Base-by-base conservation (phyloP, 2,113 vertebrate genomes). In the Aleadryas rufinucha region DNA sequence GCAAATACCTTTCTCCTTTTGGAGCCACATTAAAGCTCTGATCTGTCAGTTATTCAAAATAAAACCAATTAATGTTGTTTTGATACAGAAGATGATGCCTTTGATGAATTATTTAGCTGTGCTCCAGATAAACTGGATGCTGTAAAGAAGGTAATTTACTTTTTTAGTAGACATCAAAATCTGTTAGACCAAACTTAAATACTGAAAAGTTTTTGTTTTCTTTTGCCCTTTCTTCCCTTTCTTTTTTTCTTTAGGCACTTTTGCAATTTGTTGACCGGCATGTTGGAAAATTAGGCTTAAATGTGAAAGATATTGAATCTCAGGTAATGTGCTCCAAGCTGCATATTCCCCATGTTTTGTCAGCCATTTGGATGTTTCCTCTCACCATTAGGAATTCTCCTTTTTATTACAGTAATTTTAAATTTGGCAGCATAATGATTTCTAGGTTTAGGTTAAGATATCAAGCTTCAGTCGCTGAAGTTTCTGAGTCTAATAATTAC, bases 201-300 rank as follows among this genome's bases (percentile, higher is more conserved):
- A 69, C 54, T 56, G 35, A 60, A 74, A 57, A 47, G 2, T 50
- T 33, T 1, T n/a, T n/a, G 78, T 54, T 80, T 69, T 39, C 15
- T 65, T 76, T 24, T 24, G 8, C 23, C 9, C 7, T 86, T 52
- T 52, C 8, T 22, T 52, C 30, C 24, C 72, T 21, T 66, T 82
- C 22, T 84, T 24, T 92, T 91, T 87, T 87, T 54, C 90, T 96
- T 69, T 56, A 99, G 99, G 98, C 98, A 27, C 97, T 99, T n/a
- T 37, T 99, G 87, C 97, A 98, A 53, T 99, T 99, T 77, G 98
- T 99, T 84, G 99, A 99, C 98, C 98, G 98, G 96, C 98, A 98
- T 14, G 83, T 99, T 95, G 97, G 92, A 37, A 77, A 95, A 71
- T 82, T 99, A 91, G 98, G 99, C 81, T 95, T 99, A 81, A 98